phyloP scores from a whole-genome alignment of 2,888 invertebrate genomes.

The Antheraea yamamai region DNA sequence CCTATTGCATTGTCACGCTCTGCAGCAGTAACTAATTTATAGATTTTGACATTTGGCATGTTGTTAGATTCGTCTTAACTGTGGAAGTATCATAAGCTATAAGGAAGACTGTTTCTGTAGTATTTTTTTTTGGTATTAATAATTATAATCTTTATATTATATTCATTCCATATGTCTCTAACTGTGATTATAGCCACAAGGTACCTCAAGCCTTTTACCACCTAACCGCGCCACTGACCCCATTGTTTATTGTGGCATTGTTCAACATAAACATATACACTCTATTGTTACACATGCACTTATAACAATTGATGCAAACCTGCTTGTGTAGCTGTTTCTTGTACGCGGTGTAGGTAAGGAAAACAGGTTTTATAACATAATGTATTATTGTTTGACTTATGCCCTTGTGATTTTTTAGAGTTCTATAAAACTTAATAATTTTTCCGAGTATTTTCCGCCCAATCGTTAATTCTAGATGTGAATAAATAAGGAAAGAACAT shows the following conservation, averaged over 20 bases:
- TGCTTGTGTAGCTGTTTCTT: neutral
- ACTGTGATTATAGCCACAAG: neutral
- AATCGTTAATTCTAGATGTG: too few relatives aligned
- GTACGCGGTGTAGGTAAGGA: neutral
- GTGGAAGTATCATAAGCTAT: too few relatives aligned
- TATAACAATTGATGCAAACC: conserved; percentile 9
- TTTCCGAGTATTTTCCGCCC: neutral
- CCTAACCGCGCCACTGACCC: conserved; percentile 6
- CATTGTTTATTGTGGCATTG: neutral
- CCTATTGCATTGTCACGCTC: too few relatives aligned
- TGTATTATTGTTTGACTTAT: conserved; percentile 17
- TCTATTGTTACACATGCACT: conserved; percentile 1
- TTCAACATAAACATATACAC: neutral
- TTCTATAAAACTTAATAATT: neutral
- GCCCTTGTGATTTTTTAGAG: neutral
- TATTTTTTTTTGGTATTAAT: too few relatives aligned
- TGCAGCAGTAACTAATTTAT: too few relatives aligned
- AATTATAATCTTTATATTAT: neutral
- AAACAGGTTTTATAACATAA: conserved; percentile 9
- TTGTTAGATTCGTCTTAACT: too few relatives aligned
- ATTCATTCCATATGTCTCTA: neutral
- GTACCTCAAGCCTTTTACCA: neutral
- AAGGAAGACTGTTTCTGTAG: too few relatives aligned
- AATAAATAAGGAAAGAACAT: too few relatives aligned
- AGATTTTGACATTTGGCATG: too few relatives aligned